Evolutionary conservation across 2,797 vertebrate genomes (phyloP).

Genomic region (Buceros bicornis): DNA sequence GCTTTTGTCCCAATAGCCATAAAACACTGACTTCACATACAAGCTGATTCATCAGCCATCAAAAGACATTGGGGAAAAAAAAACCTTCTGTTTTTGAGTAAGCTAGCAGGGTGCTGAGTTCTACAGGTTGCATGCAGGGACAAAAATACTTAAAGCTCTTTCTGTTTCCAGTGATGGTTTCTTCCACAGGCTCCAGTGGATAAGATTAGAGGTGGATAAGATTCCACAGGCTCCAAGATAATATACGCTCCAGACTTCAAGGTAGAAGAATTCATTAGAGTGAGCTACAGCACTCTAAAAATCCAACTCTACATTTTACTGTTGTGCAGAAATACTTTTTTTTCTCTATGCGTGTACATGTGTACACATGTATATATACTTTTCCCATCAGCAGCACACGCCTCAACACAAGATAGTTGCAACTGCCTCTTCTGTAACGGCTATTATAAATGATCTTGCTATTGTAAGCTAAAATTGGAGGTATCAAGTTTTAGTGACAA

Average conservation of each 20-base stretch:
- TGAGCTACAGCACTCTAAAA: not conserved
- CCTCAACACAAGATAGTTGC: not conserved
- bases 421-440: not conserved
- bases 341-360: not conserved
- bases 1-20: not conserved
- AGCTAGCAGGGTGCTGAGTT: not conserved
- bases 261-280: not conserved
- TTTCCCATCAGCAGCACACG: not conserved
- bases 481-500: not conserved
- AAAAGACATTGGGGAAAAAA: not conserved
- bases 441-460: not conserved
- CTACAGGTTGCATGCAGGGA: not conserved
- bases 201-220: too few species aligned
- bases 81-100: not conserved
- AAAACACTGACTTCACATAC: not conserved
- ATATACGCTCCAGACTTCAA: not conserved
- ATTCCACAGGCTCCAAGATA: not conserved
- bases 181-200: not conserved
- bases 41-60: not conserved
- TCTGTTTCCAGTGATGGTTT: not conserved
- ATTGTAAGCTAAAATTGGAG: conserved; percentile 33
- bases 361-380: not conserved
- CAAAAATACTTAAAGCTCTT: not conserved
- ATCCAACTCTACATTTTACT: not conserved
- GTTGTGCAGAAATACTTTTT: not conserved